These are phyloP conservation scores for Philhelius pedissequus DNA, from an alignment of 2,888 invertebrate species.

Conservation along the genomic window DNA sequence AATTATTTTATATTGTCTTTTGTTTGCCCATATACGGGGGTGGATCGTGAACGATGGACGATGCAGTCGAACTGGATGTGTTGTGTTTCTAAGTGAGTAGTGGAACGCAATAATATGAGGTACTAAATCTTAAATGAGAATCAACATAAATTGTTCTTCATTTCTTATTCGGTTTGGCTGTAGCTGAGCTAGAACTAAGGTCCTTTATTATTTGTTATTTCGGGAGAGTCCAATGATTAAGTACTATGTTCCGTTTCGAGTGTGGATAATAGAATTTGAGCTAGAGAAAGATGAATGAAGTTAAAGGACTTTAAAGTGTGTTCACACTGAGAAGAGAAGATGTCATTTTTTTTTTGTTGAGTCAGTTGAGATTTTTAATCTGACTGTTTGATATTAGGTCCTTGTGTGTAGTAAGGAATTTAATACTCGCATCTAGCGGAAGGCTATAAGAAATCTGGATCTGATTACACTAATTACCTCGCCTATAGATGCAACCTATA, in stretches of 20 bases:
- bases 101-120: constrained; percentile 60
- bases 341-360: not conserved
- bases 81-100: not conserved
- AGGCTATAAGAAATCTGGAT: too few relatives aligned
- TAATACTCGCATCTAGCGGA: too few relatives aligned
- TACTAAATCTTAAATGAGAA: constrained; percentile 62
- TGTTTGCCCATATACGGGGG: not conserved
- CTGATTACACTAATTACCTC: too few relatives aligned
- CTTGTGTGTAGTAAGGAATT: too few relatives aligned
- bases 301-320: not conserved
- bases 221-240: constrained; percentile 9
- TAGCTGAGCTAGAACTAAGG: not conserved
- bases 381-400: too few relatives aligned
- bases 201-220: not conserved
- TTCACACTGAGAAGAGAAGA: not conserved
- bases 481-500: too few relatives aligned
- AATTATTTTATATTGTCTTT: constrained; percentile 68
- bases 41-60: not conserved
- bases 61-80: not conserved
- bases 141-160: constrained; percentile 63
- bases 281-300: not conserved
- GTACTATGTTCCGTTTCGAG: constrained; percentile 18
- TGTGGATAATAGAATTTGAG: constrained; percentile 4
- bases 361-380: not conserved
- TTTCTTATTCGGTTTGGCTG: constrained; percentile 44